Evolutionary conservation across 1,140 invertebrate species (phyloP), one percentile per base, ranked within the genome.

Genomic region (Diprion similis): DNA sequence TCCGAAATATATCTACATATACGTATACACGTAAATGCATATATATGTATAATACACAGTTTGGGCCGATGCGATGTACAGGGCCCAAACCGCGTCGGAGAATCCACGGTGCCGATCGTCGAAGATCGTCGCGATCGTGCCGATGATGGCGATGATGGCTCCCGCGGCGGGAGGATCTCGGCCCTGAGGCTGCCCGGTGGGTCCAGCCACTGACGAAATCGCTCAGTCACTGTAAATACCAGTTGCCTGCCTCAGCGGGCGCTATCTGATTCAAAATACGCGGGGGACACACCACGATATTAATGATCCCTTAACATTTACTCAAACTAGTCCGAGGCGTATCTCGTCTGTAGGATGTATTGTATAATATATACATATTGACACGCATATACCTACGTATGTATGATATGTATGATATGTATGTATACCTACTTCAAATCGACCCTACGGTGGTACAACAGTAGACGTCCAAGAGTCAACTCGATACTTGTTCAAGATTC

Each of bases 141-240:
- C 51, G 51, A 59, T 59, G 51, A 59, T 59, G 51, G 51, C 51
- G 51, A 59, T 59, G 51, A 59, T 59, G 51, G 51, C 51, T 59
- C 51, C 51, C 51, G 51, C n/a, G 51, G 51, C 51, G 51, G 51
- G 51, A 59, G 51, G 51, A 59, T 17, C 51, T 37, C 9, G 11
- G 11, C n/a, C 8, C 51, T 17, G n/a, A 59, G 11, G n/a, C 51
- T 13, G n/a, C 9, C 51, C 11, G 51, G 51, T 59, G n/a, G 51
- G 51, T 59, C 51, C 51, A 17, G 51, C 51, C 0, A 59, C 51
- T 59, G 51, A 59, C 51, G 51, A 59, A 59, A 59, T 59, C 51
- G 51, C 51, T 59, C 51, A 13, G 51, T 59, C 51, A 59, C 51
- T 59, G 51, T 59, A 59, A 59, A 59, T 59, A 59, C 51, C n/a